A percentile compares a stretch with the other conserved stretches of the same genome.
phyloP scores from a whole-genome alignment of 2,797 vertebrate genomes.

The Aphelocoma californica region DNA sequence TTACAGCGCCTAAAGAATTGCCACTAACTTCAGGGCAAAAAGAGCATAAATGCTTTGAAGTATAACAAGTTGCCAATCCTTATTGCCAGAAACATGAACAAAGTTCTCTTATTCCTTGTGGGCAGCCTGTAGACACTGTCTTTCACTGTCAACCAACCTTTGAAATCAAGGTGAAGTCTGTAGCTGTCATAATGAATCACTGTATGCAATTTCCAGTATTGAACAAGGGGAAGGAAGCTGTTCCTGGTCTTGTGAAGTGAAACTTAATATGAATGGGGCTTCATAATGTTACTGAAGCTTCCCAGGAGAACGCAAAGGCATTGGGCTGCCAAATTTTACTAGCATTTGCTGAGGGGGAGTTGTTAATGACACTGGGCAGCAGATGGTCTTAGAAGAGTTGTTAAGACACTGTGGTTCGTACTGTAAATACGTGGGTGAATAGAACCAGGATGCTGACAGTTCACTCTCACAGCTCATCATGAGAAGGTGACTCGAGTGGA shows the following conservation, averaged over 20 bases:
- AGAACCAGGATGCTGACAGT: conserved; percentile 51
- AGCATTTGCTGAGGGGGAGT: conserved; percentile 57
- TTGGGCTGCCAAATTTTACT: conserved; percentile 42
- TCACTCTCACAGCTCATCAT: conserved; percentile 33
- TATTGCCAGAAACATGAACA: neutral
- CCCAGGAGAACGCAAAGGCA: neutral
- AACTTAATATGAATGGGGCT: conserved; percentile 42
- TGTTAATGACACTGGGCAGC: conserved; percentile 68
- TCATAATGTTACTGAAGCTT: conserved; percentile 25
- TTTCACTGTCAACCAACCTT: neutral
- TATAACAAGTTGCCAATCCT: neutral
- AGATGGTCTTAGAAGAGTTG: conserved; percentile 61
- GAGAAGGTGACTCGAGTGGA: conserved; percentile 41
- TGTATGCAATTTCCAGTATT: neutral
- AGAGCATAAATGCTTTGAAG: neutral
- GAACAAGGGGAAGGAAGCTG: neutral
- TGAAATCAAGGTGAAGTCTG: neutral
- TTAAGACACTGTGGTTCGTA: conserved; percentile 51
- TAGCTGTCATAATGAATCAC: neutral
- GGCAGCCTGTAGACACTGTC: neutral
- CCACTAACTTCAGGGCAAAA: neutral
- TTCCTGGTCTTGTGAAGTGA: neutral
- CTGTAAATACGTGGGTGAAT: conserved; percentile 65
- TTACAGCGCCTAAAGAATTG: neutral
- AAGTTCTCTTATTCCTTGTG: neutral